Base-by-base conservation (phyloP, 2,888 invertebrate species). In the Drosophila melanosoma region DNA sequence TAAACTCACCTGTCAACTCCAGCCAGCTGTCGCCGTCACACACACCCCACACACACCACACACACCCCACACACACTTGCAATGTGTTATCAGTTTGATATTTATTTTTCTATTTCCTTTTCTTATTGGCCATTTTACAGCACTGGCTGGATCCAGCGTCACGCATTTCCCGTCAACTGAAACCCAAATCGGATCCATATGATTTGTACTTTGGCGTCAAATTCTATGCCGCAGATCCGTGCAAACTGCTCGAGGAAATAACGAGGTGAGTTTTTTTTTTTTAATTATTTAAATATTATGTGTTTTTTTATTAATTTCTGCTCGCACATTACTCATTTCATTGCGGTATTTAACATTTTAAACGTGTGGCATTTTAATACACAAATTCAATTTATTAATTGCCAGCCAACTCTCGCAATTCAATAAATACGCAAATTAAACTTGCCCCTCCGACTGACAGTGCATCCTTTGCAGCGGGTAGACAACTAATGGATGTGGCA, bases 141-240 rank as follows among this genome's bases (percentile, higher is more conserved):
- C 98, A 98, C 94, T 99, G 99, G 99, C 94, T 99, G 93, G 98
- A 99, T 93, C 96, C 97, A 15, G 96, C 96, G 76, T 98, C 98
- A 93, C 96, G 97, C 82, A 95, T 98, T 73, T 95, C 96, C 85
- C 96, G 97, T 78, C 99, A 99, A 93, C 95, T 99, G 74, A 97
- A 97, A 93, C 95, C 95, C 32, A 94, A 94, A 57, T 88, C 90
- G 74, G 95, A 95, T 89, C 95, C 96, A 38, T 97, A 97, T 93
- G 98, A 97, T 68, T 95, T 99, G 88, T 99, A 99, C 94, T 98
- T 99, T 92, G 98, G 98, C 69, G 98, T 99, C 76, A 99, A 99
- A 94, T 99, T 98, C 94, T 99, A 99, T 94, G 98, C 98, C 3
- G 98, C 98, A 1, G 99, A 99, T 94, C 99, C 99, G 1, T 98